Base-by-base conservation (phyloP, 2,888 invertebrate species). In the Tinea semifulvella region DNA sequence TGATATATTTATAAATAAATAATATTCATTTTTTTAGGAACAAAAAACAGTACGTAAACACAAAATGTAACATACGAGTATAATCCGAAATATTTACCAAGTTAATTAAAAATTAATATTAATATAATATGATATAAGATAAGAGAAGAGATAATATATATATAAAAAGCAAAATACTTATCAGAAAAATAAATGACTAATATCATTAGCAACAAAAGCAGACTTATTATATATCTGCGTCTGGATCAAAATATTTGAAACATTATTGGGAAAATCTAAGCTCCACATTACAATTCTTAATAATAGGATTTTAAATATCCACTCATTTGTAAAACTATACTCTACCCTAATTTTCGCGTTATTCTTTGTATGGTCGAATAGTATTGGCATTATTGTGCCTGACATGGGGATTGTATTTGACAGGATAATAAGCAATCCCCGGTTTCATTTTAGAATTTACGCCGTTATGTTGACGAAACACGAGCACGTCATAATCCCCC, bases 341-440 rank as follows among this genome's bases (percentile, higher is more conserved):
- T 27, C 11, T 27, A 27, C 27, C 31, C 31, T 31, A 31, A 13
- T 14, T 31, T 31, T 7, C 2, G 6, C 2, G 13, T 31, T 4
- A 31, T 31, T 31, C 31, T 31, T 31, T 31, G 31, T 31, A 31
- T 31, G 13, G 13, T 31, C n/a, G 13, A 31, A 31, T 31, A 11
- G 13, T 31, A 31, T 31, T 31, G 31, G 31, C 31, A 31, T 31
- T 31, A 31, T 14, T 31, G n/a, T 31, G 14, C 31, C n/a, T 22
- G 8, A 7, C 22, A 22, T 60, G 60, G 61, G 60, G 66, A 67
- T 66, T 77, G 77, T 57, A 49, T 59, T 54, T 76, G 79, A 79
- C 79, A 75, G 74, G 56, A 71, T 75, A 79, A 79, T 77, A 63
- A 60, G 65, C 68, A 68, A 61, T 73, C 79, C 77, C 75, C 61